Conservation (phyloP, 1,140 invertebrate species). For the Pseudoatta argentina region DNA sequence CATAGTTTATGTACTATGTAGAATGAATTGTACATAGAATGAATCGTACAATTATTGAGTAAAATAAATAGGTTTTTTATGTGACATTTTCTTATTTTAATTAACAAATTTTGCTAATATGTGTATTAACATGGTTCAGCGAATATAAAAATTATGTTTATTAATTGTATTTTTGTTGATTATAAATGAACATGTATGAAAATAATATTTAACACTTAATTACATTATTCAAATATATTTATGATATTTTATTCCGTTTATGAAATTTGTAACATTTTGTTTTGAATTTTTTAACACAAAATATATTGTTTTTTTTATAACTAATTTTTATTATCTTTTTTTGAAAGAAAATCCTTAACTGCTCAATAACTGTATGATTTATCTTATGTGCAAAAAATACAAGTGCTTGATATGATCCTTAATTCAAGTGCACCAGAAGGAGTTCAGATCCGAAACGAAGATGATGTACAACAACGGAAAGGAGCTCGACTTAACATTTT, state of each 20-base stretch:
- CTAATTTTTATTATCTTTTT: conserved; percentile 18
- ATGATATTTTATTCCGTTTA: background rate
- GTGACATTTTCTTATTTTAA: background rate
- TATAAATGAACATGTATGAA: background rate
- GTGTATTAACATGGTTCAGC: background rate
- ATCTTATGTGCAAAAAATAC: conserved; percentile 21
- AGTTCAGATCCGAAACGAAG: conserved; percentile 88
- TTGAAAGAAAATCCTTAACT: conserved; percentile 56
- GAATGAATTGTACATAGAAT: background rate
- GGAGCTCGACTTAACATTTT: conserved; percentile 85
- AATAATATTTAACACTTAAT: conserved; percentile 37
- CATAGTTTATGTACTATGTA: background rate
- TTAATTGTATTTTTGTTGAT: conserved; percentile 8
- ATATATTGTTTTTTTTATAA: background rate
- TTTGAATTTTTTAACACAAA: background rate
- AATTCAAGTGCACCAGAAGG: conserved; percentile 86
- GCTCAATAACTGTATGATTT: conserved; percentile 43
- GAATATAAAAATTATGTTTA: background rate
- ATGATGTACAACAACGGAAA: conserved; percentile 84
- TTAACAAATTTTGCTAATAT: background rate
- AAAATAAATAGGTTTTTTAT: background rate
- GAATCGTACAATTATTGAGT: conserved; percentile 36
- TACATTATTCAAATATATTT: background rate
- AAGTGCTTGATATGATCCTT: conserved; percentile 79
- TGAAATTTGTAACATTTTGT: conserved; percentile 2